A percentile compares a stretch with the other conserved stretches of the same genome.
Evolutionary conservation across 1,140 invertebrate genomes (phyloP).

Genomic region (Latrodectus geometricus): DNA sequence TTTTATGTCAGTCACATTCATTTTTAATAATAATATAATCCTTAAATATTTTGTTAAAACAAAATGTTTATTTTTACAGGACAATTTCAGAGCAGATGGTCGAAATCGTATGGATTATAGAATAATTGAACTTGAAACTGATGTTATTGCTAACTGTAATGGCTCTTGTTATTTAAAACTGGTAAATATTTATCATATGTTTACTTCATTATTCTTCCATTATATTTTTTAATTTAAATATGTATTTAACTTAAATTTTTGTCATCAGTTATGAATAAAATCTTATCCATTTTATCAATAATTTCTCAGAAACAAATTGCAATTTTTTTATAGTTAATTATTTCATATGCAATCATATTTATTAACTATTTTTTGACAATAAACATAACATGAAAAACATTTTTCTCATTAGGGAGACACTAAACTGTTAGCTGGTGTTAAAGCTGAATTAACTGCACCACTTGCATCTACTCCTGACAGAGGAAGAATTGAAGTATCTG

Average conservation of each 20-base stretch:
- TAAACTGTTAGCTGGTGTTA: slow-evolving; percentile 91
- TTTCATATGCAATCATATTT: too few relatives aligned
- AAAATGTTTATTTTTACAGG: slow-evolving; percentile 72
- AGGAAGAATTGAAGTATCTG: slow-evolving; percentile 94
- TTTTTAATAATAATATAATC: too few relatives aligned
- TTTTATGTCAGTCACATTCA: too few relatives aligned
- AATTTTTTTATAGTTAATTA: too few relatives aligned
- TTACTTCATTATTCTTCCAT: too few relatives aligned
- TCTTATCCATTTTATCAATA: too few relatives aligned
- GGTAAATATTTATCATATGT: slow-evolving; percentile 62
- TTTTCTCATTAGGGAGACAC: slow-evolving; percentile 77
- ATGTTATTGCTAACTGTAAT: slow-evolving; percentile 88
- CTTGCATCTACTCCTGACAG: slow-evolving; percentile 78
- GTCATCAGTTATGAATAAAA: too few relatives aligned
- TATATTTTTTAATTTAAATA: too few relatives aligned
- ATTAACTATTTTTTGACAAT: too few relatives aligned
- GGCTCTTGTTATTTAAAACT: slow-evolving; percentile 88
- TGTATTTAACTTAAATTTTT: too few relatives aligned
- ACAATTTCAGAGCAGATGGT: slow-evolving; percentile 90
- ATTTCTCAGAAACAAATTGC: too few relatives aligned
- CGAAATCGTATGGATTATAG: slow-evolving; percentile 86
- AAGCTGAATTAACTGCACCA: slow-evolving; percentile 89
- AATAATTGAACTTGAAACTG: slow-evolving; percentile 89
- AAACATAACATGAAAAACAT: not conserved
- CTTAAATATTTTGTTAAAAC: too few relatives aligned